A percentile compares a stretch with the other conserved stretches of the same genome.
Evolutionary conservation across 2,797 vertebrate genomes (phyloP).

Genomic region (Parauchenoglanis ngamensis): DNA sequence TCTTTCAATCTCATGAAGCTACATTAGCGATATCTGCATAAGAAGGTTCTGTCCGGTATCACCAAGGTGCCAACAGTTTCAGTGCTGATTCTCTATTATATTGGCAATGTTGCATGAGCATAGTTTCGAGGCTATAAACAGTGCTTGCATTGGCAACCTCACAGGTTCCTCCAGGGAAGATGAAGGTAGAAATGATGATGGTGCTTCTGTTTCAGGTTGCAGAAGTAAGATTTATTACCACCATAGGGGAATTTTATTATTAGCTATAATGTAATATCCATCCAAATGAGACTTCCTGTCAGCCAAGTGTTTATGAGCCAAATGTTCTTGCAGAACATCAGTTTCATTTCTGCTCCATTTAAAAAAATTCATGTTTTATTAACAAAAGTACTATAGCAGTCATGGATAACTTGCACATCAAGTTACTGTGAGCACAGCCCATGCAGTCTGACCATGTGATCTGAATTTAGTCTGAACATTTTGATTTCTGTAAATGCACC

Average conservation of each 20-base stretch:
- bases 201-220: background rate
- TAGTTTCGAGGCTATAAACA: background rate
- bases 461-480: background rate
- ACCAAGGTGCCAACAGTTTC: background rate
- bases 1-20: background rate
- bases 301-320: background rate
- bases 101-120: background rate
- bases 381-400: background rate
- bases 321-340: background rate
- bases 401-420: background rate
- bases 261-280: background rate
- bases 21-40: background rate
- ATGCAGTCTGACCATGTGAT: too few relatives aligned
- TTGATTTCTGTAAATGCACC: background rate
- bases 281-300: background rate
- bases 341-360: background rate
- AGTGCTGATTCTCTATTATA: background rate
- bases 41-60: background rate
- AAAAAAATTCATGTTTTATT: background rate
- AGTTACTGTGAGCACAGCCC: too few relatives aligned
- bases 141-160: background rate
- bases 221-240: background rate
- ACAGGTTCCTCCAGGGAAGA: background rate
- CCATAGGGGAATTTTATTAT: background rate
- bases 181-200: background rate